These are phyloP conservation scores for Philotrypesis tridentata DNA, from an alignment of 1,140 invertebrate genomes.

Conservation along the genomic window DNA sequence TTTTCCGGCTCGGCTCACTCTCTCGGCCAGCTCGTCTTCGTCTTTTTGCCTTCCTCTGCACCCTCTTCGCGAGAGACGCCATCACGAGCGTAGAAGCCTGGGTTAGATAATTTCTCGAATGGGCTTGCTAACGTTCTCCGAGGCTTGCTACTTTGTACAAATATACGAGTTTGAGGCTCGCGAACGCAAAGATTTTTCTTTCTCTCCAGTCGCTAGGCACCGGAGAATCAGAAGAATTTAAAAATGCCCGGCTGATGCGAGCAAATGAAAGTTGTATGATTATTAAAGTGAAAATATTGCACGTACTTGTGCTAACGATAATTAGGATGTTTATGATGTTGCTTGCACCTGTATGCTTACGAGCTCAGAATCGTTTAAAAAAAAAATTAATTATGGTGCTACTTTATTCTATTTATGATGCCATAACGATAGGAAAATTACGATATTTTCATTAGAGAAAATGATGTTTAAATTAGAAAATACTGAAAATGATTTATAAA, in stretches of 20 bases:
- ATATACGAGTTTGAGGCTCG: not conserved
- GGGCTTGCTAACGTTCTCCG: not conserved
- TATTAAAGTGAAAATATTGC: not conserved
- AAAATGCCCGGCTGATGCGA: not conserved
- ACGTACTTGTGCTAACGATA: not conserved
- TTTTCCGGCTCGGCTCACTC: slow-evolving; percentile 59
- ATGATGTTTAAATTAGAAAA: not conserved
- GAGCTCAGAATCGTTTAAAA: not conserved
- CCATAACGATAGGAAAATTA: not conserved
- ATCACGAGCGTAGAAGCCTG: not conserved
- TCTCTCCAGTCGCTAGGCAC: not conserved
- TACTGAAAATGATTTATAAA: not conserved
- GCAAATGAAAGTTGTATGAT: not conserved
- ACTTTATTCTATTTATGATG: not conserved
- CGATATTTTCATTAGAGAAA: not conserved
- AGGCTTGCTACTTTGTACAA: not conserved
- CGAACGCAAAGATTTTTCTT: not conserved
- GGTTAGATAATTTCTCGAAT: not conserved
- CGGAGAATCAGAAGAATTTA: not conserved
- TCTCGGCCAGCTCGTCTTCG: slow-evolving; percentile 25
- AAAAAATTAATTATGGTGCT: not conserved
- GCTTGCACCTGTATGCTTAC: not conserved
- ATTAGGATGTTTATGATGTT: not conserved
- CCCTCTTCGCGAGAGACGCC: not conserved
- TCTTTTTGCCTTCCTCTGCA: slow-evolving; percentile 39